These are phyloP conservation scores for Drosophila anomalata DNA, from an alignment of 2,888 invertebrate species.

Conservation along the genomic window DNA sequence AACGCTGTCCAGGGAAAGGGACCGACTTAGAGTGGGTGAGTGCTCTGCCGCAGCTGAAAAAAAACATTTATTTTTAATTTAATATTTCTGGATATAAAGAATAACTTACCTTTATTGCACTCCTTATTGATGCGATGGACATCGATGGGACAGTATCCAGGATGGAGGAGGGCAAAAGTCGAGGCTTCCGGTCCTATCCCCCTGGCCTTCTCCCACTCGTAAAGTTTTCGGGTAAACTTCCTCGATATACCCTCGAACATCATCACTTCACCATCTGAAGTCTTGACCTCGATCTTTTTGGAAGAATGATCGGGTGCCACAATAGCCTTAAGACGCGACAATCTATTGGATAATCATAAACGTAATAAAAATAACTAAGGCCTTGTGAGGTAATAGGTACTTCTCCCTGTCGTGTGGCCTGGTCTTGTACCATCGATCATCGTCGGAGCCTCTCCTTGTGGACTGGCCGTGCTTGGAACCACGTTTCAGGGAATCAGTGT, in stretches of 20 bases:
- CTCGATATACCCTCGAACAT: constrained; percentile 94
- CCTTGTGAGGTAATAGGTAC: constrained; percentile 78
- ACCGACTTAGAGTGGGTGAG: constrained; percentile 86
- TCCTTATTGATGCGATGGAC: constrained; percentile 82
- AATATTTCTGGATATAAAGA: no score
- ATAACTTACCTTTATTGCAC: constrained; percentile 70
- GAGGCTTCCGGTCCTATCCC: constrained; percentile 94
- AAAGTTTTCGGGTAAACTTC: constrained; percentile 94
- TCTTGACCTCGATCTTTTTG: constrained; percentile 91
- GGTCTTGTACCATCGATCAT: constrained; percentile 86
- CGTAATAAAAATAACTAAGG: neutral
- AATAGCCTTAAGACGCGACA: constrained; percentile 84
- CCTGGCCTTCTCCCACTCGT: constrained; percentile 96
- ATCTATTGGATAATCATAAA: constrained; percentile 53
- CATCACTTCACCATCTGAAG: constrained; percentile 90
- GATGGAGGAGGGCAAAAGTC: constrained; percentile 91
- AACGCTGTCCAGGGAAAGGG: constrained; percentile 91
- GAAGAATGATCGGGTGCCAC: constrained; percentile 85
- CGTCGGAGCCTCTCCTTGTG: constrained; percentile 73
- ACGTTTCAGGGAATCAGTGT: constrained; percentile 81
- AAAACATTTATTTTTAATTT: neutral
- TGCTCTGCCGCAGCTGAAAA: constrained; percentile 74
- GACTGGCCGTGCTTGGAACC: constrained; percentile 68
- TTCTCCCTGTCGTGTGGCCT: constrained; percentile 88
- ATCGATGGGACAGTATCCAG: constrained; percentile 84